Conservation (phyloP, 2,113 vertebrate species). For the Zeus faber region DNA sequence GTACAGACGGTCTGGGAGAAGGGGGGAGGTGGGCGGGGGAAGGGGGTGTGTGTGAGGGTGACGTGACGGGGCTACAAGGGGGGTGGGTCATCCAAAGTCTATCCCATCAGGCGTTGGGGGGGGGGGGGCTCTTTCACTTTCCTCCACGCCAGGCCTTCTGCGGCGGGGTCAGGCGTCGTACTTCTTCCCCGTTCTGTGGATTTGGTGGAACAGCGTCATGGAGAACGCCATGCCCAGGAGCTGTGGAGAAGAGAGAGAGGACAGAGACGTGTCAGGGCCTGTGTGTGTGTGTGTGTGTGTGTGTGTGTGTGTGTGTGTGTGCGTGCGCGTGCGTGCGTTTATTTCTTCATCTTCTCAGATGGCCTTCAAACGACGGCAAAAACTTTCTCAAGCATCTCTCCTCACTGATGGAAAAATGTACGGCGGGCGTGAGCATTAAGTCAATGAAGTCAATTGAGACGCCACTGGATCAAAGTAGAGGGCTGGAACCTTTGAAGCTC, state of each 20-base stretch:
- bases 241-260: constrained; percentile 72
- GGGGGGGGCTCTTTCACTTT: constrained; percentile 18
- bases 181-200: constrained; percentile 97
- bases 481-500: constrained; percentile 50
- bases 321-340: constrained; percentile 7
- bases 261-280: neutral
- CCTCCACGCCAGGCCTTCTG: constrained; percentile 18
- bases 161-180: constrained; percentile 84
- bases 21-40: constrained; percentile 5
- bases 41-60: constrained; percentile 18
- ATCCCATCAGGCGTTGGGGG: constrained; percentile 57
- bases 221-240: constrained; percentile 98
- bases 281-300: neutral
- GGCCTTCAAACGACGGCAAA: constrained; percentile 28
- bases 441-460: constrained; percentile 65
- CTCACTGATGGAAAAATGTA: constrained; percentile 48
- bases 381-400: no score
- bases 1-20: constrained; percentile 47
- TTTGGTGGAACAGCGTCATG: constrained; percentile 98
- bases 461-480: constrained; percentile 57
- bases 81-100: constrained; percentile 57
- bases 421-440: constrained; percentile 44
- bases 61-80: constrained; percentile 24
- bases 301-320: constrained; percentile 1
- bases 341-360: constrained; percentile 12